Evolutionary conservation across 2,888 invertebrate genomes (phyloP).

Genomic region (Trissoscelio sp.): DNA sequence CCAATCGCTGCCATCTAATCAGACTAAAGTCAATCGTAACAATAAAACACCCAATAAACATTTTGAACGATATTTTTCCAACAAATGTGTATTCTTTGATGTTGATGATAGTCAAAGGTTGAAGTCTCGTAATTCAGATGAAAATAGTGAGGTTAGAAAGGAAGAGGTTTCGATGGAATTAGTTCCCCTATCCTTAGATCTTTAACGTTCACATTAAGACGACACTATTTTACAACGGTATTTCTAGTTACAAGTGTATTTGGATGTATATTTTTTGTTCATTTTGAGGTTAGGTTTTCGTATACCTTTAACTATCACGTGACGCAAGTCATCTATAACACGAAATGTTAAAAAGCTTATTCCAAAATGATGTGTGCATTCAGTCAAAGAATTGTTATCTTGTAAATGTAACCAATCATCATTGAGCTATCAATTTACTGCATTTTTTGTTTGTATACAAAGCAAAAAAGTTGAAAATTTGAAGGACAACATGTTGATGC

Average conservation of each 20-base stretch:
- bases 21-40: not conserved
- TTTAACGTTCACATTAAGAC: not conserved
- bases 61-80: not conserved
- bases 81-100: not conserved
- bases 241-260: conserved; percentile 12
- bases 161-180: not conserved
- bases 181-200: no score
- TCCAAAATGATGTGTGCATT: no score
- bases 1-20: conserved; percentile 20
- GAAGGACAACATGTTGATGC: no score
- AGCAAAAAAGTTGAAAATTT: no score
- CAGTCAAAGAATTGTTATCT: no score
- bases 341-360: not conserved
- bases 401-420: no score
- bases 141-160: not conserved
- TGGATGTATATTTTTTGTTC: conserved; percentile 5
- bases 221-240: not conserved
- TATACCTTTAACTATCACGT: not conserved
- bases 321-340: not conserved
- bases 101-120: conserved; percentile 37
- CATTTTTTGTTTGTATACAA: no score
- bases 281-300: not conserved
- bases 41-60: not conserved
- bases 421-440: no score
- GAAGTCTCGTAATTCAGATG: not conserved